Conservation (phyloP, 2,113 vertebrate species). For the Onychorhynchus coronatus region DNA sequence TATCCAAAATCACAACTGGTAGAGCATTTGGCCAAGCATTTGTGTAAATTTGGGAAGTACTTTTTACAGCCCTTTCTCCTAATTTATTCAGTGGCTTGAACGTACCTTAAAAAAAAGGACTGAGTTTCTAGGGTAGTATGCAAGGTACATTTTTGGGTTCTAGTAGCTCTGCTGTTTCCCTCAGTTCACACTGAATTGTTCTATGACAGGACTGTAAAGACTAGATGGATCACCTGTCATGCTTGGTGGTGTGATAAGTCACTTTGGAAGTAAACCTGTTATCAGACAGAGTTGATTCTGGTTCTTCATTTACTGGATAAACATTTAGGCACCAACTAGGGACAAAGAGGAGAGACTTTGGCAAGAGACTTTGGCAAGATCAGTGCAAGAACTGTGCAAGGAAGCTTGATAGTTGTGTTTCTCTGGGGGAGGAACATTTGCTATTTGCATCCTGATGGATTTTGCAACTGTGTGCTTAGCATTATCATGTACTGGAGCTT, state of each 20-base stretch:
- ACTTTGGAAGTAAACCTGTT: not conserved
- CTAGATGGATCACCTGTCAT: accelerated
- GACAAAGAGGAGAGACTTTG: not conserved
- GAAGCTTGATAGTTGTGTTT: not conserved
- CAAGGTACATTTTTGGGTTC: not conserved
- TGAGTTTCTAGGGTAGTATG: not conserved
- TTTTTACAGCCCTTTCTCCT: not conserved
- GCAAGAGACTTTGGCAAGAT: not conserved
- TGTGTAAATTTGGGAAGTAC: not conserved
- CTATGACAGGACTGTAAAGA: not conserved
- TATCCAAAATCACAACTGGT: not conserved
- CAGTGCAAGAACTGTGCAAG: not conserved
- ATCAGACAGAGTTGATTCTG: not conserved
- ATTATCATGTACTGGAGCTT: not conserved
- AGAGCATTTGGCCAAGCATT: accelerated
- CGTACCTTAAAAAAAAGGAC: not conserved
- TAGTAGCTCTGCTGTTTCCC: not conserved
- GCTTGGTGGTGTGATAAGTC: not conserved
- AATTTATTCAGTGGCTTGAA: not conserved
- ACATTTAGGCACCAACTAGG: not conserved
- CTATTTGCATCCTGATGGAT: not conserved
- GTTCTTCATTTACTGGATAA: not conserved
- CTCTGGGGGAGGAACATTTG: not conserved
- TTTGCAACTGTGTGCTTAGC: not conserved
- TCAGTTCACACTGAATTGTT: not conserved